Conservation (phyloP, 2,113 vertebrate genomes). For the Bostrychus sinensis region DNA sequence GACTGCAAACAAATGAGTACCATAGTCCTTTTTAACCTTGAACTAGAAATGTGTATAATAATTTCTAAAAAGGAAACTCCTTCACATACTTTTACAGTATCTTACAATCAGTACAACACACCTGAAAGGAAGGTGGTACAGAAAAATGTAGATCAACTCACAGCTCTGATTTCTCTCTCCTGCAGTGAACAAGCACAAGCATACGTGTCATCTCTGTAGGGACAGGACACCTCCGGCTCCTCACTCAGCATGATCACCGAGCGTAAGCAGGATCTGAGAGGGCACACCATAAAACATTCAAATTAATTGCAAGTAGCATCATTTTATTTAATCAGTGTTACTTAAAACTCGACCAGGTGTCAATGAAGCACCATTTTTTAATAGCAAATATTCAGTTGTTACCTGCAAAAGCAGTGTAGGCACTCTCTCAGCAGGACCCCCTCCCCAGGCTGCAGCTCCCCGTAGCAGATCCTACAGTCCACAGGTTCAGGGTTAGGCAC, state of each 20-base stretch:
- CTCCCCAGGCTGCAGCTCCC: conserved; percentile 75
- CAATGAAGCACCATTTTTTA: neutral
- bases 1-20: no score
- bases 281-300: conserved; percentile 10
- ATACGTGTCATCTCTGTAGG: conserved; percentile 85
- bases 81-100: neutral
- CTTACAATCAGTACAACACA: neutral
- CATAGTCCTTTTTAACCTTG: neutral
- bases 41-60: neutral
- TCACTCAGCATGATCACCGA: conserved; percentile 85
- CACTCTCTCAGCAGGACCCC: conserved; percentile 87
- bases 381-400: neutral
- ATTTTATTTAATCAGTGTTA: no score
- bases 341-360: neutral
- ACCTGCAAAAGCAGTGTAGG: conserved; percentile 88
- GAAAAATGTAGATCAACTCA: conserved; percentile 62
- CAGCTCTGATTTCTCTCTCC: conserved; percentile 87
- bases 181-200: conserved; percentile 83
- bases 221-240: conserved; percentile 84
- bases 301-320: neutral
- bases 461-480: conserved; percentile 86
- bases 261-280: conserved; percentile 81
- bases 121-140: neutral
- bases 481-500: conserved; percentile 82
- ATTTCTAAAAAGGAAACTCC: neutral